Percentiles rank a stretch among this genome's conserved stretches.
These are phyloP conservation scores for Amiota mariae DNA, from an alignment of 2,888 invertebrate species.

Conservation along the genomic window DNA sequence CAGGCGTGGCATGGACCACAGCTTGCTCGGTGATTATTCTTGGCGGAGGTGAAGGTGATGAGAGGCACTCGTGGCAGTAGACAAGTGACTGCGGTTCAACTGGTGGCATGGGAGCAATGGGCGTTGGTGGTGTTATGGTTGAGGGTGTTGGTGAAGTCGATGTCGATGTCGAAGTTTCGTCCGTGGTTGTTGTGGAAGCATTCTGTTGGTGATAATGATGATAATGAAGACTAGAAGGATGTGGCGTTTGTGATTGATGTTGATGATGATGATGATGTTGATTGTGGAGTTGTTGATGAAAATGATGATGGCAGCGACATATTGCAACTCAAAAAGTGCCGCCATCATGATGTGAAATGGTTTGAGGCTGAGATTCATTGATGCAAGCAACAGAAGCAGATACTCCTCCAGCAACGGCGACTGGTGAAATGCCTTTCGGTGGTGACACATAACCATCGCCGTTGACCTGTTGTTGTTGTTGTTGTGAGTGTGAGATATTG, in stretches of 20 bases:
- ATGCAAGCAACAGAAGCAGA: constrained; percentile 24
- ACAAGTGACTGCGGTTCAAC: constrained; percentile 39
- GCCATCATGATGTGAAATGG: constrained; percentile 62
- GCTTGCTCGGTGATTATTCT: constrained; percentile 67
- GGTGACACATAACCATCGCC: constrained; percentile 66
- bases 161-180: constrained; percentile 52
- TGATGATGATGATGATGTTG: constrained; percentile 41
- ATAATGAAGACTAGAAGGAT: constrained; percentile 23
- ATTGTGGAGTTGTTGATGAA: constrained; percentile 29
- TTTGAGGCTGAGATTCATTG: constrained; percentile 52
- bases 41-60: constrained; percentile 64
- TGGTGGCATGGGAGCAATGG: constrained; percentile 46
- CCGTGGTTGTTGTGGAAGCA: constrained; percentile 56
- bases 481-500: constrained; percentile 32
- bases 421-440: constrained; percentile 49
- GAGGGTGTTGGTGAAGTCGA: constrained; percentile 56
- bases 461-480: constrained; percentile 50
- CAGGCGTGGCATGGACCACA: constrained; percentile 58
- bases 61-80: constrained; percentile 62
- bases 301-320: constrained; percentile 70
- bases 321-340: constrained; percentile 72
- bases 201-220: constrained; percentile 59
- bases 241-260: constrained; percentile 29
- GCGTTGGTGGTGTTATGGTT: constrained; percentile 52
- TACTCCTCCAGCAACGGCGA: constrained; percentile 36